Percentiles rank a stretch among this genome's conserved stretches.
Evolutionary conservation across 2,888 invertebrate species (phyloP).

Genomic region (Cryptophagus acutangulus): DNA sequence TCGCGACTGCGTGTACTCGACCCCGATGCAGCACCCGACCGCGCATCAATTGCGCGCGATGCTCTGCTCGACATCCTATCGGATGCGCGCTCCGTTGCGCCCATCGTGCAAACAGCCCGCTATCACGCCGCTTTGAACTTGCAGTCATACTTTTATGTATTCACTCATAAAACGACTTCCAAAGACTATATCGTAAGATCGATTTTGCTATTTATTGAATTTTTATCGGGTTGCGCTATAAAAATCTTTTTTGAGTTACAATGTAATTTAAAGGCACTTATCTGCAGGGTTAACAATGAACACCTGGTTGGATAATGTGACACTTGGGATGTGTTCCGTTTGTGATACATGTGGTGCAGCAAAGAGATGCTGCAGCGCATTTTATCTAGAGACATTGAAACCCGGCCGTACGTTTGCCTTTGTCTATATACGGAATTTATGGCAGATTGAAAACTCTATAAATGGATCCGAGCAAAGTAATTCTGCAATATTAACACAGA

Average conservation of each 20-base stretch:
- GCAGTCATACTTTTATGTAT: constrained; percentile 83
- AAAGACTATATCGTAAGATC: constrained; percentile 77
- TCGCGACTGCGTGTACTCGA: constrained; percentile 18
- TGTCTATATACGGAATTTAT: constrained; percentile 27
- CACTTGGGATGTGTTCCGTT: constrained; percentile 36
- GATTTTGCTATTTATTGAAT: too few species aligned
- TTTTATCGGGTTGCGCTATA: background rate
- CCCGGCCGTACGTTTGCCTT: constrained; percentile 12
- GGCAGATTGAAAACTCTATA: constrained; percentile 32
- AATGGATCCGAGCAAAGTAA: constrained; percentile 19
- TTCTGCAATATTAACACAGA: constrained; percentile 16
- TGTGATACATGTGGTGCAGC: constrained; percentile 34
- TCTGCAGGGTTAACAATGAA: constrained; percentile 16
- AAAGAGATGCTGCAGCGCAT: constrained; percentile 29
- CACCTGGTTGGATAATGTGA: constrained; percentile 32
- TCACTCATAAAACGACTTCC: constrained; percentile 76
- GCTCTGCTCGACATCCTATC: constrained; percentile 82
- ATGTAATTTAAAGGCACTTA: constrained; percentile 8
- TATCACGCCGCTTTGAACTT: constrained; percentile 71
- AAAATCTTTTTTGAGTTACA: constrained; percentile 8
- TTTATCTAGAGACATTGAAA: constrained; percentile 26
- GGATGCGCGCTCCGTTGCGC: constrained; percentile 82
- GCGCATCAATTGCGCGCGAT: constrained; percentile 53
- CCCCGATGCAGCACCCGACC: constrained; percentile 32
- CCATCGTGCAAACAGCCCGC: constrained; percentile 69